phyloP scores from a whole-genome alignment of 1,140 invertebrate genomes.

The Brachionus calyciflorus region DNA sequence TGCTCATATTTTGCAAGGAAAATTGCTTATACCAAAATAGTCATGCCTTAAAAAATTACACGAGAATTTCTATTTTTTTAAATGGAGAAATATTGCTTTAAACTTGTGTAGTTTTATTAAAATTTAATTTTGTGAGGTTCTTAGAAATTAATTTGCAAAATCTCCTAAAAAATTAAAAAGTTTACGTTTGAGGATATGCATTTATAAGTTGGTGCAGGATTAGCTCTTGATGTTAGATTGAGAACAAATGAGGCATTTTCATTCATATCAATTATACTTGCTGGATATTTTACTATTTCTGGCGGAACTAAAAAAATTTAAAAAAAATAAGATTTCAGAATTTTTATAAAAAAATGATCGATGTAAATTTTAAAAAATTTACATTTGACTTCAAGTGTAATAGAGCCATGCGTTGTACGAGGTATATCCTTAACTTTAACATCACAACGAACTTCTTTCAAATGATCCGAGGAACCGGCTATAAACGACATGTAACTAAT shows the following conservation, averaged over 20 bases:
- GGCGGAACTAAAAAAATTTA: slow-evolving; percentile 32
- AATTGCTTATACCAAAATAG: too few species aligned
- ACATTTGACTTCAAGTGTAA: slow-evolving; percentile 42
- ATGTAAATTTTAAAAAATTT: neutral
- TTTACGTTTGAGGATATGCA: slow-evolving; percentile 33
- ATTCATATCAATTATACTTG: slow-evolving; percentile 45
- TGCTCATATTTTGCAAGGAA: too few species aligned
- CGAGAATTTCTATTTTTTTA: too few species aligned
- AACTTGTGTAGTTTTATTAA: too few species aligned
- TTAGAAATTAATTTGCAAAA: too few species aligned
- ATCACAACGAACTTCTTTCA: slow-evolving; percentile 46
- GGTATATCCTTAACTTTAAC: slow-evolving; percentile 35
- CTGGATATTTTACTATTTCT: slow-evolving; percentile 38
- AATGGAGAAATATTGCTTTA: too few species aligned
- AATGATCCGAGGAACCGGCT: slow-evolving; percentile 36
- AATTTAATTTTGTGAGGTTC: too few species aligned
- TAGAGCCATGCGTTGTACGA: slow-evolving; percentile 22
- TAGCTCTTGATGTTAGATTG: slow-evolving; percentile 27
- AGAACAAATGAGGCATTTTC: slow-evolving; percentile 38
- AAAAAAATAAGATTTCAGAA: too few species aligned
- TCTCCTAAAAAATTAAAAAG: too few species aligned
- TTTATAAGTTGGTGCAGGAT: slow-evolving; percentile 20
- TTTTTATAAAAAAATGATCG: too few species aligned
- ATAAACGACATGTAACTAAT: slow-evolving; percentile 44
- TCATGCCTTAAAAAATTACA: too few species aligned